Base-by-base conservation (phyloP, 23 tunicate species). In the Ascidia mentula region DNA sequence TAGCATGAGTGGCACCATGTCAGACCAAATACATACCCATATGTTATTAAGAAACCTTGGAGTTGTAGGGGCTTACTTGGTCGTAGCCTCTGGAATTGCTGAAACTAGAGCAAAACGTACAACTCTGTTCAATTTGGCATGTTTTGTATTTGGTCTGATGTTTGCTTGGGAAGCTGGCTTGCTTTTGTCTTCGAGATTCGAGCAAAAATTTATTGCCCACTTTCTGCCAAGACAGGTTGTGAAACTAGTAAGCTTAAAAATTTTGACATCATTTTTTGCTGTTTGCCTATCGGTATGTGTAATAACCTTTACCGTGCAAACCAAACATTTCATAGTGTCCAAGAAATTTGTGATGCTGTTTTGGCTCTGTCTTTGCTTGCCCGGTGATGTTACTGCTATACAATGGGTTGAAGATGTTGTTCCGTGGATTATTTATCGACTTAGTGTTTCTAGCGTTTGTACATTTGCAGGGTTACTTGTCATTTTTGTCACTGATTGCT, bases 21-120 rank as follows among this genome's bases (percentile, higher is more conserved):
- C 69, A 1, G 80, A 77, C 20, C 13, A 53, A 26, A 6, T 15
- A 15, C 26, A 45, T 24, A 5, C 28, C 17, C 80, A 77, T 40
- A 46, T 45, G 17, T 40, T 77, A 37, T 4, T 77, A 7, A 36
- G 80, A 31, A 42, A 77, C 45, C 18, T 45, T 42, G 80, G 80
- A 28, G 80, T 77, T 45, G 37, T 77, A 18, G 69, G 60, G 18
- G 45, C 69, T 15, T 77, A 77, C 22, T 34, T 77, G 9, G 32
- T 77, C 18, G 69, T 77, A n/a, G 80, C 61, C 18, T 77, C 80
- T 12, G 69, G 69, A 24, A 26, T 77, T n/a, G 80, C 69, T 12
- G 45, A 38, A 18, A 77, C 31, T 17, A 77, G 45, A 46, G 80
- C 80, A 77, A 77, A 77, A 45, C 80, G 45, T 37, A 77, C 53